Evolutionary conservation across 2,113 vertebrate species (phyloP).

Genomic region (Mugil cephalus): DNA sequence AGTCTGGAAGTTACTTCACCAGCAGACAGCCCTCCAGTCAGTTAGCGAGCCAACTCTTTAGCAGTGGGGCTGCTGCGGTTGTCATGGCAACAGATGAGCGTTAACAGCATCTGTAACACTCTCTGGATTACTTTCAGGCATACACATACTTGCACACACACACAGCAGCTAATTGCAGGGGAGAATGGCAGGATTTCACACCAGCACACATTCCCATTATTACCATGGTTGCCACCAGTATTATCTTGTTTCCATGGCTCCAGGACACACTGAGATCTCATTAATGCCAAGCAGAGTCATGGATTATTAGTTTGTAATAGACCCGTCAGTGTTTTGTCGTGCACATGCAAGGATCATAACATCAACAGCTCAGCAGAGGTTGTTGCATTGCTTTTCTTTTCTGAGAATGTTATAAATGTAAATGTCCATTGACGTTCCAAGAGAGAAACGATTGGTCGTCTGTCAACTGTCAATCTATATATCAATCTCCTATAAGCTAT

Average conservation of each 20-base stretch:
- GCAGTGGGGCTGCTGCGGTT: constrained; percentile 52
- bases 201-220: constrained; percentile 24
- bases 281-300: constrained; percentile 39
- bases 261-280: constrained; percentile 48
- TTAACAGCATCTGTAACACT: constrained; percentile 52
- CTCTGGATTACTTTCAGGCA: constrained; percentile 35
- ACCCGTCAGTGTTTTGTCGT: constrained; percentile 24
- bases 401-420: not conserved
- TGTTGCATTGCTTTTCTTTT: constrained; percentile 7
- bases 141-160: constrained; percentile 11
- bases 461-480: not conserved
- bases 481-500: constrained; percentile 3
- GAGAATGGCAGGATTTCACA: constrained; percentile 10
- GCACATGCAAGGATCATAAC: constrained; percentile 3
- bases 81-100: constrained; percentile 69
- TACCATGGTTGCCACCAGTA: constrained; percentile 11
- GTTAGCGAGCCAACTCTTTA: constrained; percentile 13
- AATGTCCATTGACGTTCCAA: not conserved
- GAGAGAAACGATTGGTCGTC: not conserved
- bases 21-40: constrained; percentile 23
- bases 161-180: constrained; percentile 55
- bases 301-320: constrained; percentile 50
- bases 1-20: constrained; percentile 16
- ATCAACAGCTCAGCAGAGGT: constrained; percentile 32
- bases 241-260: constrained; percentile 60